Percentiles rank a stretch among this genome's conserved stretches.
Conservation (phyloP, 2,888 invertebrate genomes). For the Neelides folsomi region DNA sequence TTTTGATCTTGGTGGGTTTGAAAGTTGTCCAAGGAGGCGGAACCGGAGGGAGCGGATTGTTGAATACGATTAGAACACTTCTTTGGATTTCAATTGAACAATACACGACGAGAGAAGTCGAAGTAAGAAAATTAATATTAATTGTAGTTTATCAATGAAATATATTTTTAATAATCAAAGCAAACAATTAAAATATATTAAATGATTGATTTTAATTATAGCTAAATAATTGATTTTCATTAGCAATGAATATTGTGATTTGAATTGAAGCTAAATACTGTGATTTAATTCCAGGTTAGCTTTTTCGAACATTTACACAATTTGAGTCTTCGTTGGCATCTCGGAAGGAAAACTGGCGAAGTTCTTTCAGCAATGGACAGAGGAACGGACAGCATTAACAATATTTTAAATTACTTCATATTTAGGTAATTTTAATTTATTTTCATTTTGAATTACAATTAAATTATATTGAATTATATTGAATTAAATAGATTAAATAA, state of each 20-base stretch:
- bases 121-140: constrained; percentile 43
- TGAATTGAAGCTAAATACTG: too few species aligned
- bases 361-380: constrained; percentile 92
- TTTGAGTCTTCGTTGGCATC: constrained; percentile 86
- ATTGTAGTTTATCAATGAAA: too few species aligned
- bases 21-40: constrained; percentile 94
- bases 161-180: too few species aligned
- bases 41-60: constrained; percentile 76
- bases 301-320: constrained; percentile 77
- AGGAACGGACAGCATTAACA: constrained; percentile 92
- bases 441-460: too few species aligned
- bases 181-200: too few species aligned
- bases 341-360: constrained; percentile 90
- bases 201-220: too few species aligned
- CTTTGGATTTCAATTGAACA: constrained; percentile 94
- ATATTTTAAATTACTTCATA: constrained; percentile 60
- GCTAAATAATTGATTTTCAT: too few species aligned
- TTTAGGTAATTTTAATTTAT: background rate
- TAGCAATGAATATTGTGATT: too few species aligned
- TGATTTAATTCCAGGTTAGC: constrained; percentile 48
- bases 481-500: too few species aligned
- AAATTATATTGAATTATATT: too few species aligned
- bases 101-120: constrained; percentile 82
- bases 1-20: constrained; percentile 69
- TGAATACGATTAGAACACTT: constrained; percentile 80